phyloP scores from a whole-genome alignment of 2,797 vertebrate genomes.

The Gadopsis bispinosus region DNA sequence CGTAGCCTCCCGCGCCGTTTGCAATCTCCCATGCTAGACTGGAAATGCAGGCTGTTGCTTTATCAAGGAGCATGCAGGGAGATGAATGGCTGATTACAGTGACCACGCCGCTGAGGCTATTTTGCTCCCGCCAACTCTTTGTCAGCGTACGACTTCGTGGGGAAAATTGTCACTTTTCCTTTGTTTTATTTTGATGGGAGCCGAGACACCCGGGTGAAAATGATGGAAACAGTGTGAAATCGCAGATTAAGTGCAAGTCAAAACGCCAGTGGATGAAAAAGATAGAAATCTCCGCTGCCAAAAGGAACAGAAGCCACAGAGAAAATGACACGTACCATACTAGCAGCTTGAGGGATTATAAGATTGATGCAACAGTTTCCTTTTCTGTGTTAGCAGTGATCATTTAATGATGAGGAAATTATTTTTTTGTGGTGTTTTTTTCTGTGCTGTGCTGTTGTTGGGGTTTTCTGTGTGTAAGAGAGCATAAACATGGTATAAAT shows the following conservation, averaged over 20 bases:
- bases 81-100: conserved; percentile 55
- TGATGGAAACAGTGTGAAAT: conserved; percentile 56
- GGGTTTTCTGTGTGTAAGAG: not conserved
- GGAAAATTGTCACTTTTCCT: conserved; percentile 50
- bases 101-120: conserved; percentile 44
- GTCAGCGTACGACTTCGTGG: not conserved
- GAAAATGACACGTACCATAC: conserved; percentile 20
- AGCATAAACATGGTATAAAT: not conserved
- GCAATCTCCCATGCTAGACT: conserved; percentile 4
- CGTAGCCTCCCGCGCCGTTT: conserved; percentile 24
- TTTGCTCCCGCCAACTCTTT: conserved; percentile 33
- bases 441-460: not conserved
- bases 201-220: conserved; percentile 35
- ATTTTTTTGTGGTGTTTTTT: not conserved
- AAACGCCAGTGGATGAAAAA: conserved; percentile 49
- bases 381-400: conserved; percentile 14
- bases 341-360: conserved; percentile 9
- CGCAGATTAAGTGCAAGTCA: conserved; percentile 40
- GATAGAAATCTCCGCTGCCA: conserved; percentile 54
- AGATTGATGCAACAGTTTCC: conserved; percentile 2
- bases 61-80: conserved; percentile 46
- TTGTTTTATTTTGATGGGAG: conserved; percentile 52
- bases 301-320: conserved; percentile 36
- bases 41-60: conserved; percentile 37
- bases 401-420: conserved; percentile 15